Base-by-base conservation (phyloP, 2,888 invertebrate species). In the Catotricha subobsoleta region DNA sequence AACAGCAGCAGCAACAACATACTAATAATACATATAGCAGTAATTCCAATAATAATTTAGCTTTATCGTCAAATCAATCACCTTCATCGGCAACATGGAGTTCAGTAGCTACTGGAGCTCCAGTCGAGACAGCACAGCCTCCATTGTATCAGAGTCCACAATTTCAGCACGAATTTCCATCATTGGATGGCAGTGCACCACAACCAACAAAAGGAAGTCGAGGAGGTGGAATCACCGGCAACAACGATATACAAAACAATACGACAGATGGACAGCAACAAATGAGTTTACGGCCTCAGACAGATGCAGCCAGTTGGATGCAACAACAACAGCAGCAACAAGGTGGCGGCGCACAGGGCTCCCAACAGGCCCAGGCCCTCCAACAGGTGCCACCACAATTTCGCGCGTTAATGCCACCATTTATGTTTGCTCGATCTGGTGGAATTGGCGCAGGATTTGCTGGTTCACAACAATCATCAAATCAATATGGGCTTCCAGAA, bases 91-190 rank as follows among this genome's bases (percentile, higher is more conserved):
- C 67, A 61, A 71, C 65, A 71, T 72, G 68, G 68, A 68, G 65
- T 65, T 71, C 67, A 57, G 67, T 64, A 65, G 73, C 71, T 58
- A 72, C 67, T 50, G 65, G 64, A 51, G 34, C 36, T 27, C 53
- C 50, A 38, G 50, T 50, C 30, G 52, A 52, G 39, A 50, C 53
- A 39, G 51, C 52, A 18, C 64, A 71, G 40, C 74, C 74, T 37
- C 74, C 73, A 28, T 68, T 80, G 46, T 79, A 80, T 53, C 80
- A 87, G 62, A 84, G 79, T 63, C 76, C 86, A 52, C 83, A 83
- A 65, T 91, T 90, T 70, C 88, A 88, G 67, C 87, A 90, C 76
- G 94, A 94, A 69, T 94, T 94, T 70, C 94, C 94, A 58, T 86
- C 84, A 59, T 62, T 74, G 53, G 72, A 71, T 59, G 71, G 72